phyloP scores from a whole-genome alignment of 2,113 vertebrate genomes.

The Girardinichthys multiradiatus region DNA sequence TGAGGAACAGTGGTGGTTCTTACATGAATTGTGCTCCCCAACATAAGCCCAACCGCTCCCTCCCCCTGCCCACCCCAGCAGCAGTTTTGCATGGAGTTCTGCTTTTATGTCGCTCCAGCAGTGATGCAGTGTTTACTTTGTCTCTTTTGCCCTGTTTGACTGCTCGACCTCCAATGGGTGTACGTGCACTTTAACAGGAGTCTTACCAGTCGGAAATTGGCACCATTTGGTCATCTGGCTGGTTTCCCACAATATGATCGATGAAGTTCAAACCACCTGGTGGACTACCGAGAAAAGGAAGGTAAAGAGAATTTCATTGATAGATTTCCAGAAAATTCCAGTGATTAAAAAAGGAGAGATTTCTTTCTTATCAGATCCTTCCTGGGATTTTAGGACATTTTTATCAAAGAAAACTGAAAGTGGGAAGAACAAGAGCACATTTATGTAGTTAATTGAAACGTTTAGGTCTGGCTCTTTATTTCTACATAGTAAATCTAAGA shows the following conservation, averaged over 20 bases:
- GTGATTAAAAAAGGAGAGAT: neutral
- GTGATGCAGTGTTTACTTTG: slow-evolving; percentile 48
- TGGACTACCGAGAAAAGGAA: slow-evolving; percentile 68
- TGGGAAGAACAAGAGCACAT: too few species aligned
- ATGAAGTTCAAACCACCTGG: slow-evolving; percentile 77
- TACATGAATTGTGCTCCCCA: neutral
- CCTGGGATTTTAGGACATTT: too few species aligned
- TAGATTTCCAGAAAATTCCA: slow-evolving; percentile 10
- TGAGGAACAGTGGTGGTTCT: neutral
- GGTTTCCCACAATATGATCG: slow-evolving; percentile 88
- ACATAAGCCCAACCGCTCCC: too few species aligned
- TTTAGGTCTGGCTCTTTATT: too few species aligned
- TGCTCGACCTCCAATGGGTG: slow-evolving; percentile 22
- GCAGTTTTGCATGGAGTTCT: neutral
- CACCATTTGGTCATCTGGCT: slow-evolving; percentile 85
- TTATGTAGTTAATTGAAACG: neutral
- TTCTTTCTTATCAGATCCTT: neutral
- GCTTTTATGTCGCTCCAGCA: neutral
- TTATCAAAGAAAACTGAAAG: too few species aligned
- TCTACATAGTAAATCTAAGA: too few species aligned
- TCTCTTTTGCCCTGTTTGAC: slow-evolving; percentile 33
- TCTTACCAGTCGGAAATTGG: slow-evolving; percentile 83
- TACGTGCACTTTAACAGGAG: slow-evolving; percentile 47
- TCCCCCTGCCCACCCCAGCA: neutral
- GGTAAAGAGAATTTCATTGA: neutral